These are phyloP conservation scores for Anser cygnoides DNA, from an alignment of 2,113 vertebrate species.

Conservation along the genomic window DNA sequence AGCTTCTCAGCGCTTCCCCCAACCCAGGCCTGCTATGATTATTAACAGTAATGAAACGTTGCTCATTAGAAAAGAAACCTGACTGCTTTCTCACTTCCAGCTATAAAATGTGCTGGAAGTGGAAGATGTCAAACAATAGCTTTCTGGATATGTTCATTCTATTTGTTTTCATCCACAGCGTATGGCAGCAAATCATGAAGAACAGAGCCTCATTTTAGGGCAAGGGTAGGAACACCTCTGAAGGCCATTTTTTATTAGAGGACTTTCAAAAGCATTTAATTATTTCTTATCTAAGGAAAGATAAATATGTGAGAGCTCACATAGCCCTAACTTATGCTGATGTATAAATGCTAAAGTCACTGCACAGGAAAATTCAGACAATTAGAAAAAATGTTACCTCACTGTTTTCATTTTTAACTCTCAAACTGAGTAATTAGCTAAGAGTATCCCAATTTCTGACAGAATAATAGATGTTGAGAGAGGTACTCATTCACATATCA, in stretches of 20 bases:
- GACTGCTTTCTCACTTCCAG: background rate
- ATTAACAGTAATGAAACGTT: background rate
- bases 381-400: background rate
- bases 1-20: accelerated
- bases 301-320: accelerated
- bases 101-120: background rate
- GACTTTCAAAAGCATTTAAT: background rate
- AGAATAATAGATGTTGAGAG: background rate
- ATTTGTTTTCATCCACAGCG: background rate
- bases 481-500: background rate
- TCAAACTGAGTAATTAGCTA: background rate
- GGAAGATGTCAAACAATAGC: background rate
- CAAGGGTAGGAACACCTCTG: background rate
- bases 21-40: background rate
- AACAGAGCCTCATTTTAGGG: background rate
- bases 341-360: background rate
- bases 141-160: background rate
- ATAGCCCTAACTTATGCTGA: background rate
- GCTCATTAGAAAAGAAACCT: background rate
- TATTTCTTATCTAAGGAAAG: background rate
- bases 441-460: background rate
- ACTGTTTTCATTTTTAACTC: background rate
- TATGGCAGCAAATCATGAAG: background rate
- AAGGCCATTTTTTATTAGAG: background rate
- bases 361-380: background rate